Percentiles rank a stretch among this genome's conserved stretches.
Evolutionary conservation across 1,140 invertebrate genomes (phyloP).

Genomic region (Scaptomyza montana): DNA sequence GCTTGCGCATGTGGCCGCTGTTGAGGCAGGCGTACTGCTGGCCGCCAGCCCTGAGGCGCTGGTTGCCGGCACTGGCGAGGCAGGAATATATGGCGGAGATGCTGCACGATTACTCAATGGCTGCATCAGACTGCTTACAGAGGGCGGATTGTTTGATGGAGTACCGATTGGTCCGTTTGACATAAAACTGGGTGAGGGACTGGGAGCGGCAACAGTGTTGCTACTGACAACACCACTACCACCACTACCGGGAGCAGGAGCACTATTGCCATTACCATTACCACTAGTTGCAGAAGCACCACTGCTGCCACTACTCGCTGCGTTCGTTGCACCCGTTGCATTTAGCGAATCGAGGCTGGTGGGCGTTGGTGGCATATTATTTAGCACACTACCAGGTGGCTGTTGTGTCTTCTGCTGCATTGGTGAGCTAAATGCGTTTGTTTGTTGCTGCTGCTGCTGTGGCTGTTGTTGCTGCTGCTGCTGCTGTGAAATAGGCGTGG

Average conservation of each 20-base stretch:
- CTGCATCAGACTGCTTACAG: conserved; percentile 84
- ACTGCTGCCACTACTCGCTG: background rate
- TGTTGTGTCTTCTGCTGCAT: conserved; percentile 52
- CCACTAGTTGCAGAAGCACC: background rate
- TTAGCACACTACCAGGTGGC: conserved; percentile 56
- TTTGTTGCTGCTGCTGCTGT: conserved; percentile 74
- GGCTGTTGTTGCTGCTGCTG: conserved; percentile 84
- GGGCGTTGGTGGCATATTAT: conserved; percentile 82
- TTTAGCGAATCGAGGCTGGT: conserved; percentile 75
- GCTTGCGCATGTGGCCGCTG: conserved; percentile 44
- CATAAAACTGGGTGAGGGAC: conserved; percentile 84
- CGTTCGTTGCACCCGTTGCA: conserved; percentile 23
- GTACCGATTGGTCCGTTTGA: conserved; percentile 84
- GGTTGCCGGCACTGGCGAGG: conserved; percentile 69
- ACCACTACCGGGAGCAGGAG: background rate
- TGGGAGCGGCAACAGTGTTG: conserved; percentile 84
- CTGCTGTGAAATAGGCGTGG: conserved; percentile 71
- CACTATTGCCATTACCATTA: background rate
- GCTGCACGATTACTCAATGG: conserved; percentile 70
- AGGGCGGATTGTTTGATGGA: conserved; percentile 84
- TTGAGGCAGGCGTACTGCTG: conserved; percentile 60
- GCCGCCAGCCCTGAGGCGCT: conserved; percentile 53
- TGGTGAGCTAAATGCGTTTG: conserved; percentile 43
- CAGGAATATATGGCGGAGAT: conserved; percentile 69
- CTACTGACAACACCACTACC: background rate